Evolutionary conservation across 1,140 invertebrate genomes (phyloP), one percentile per base, ranked within the genome.

Genomic region (Drosophila teissieri): DNA sequence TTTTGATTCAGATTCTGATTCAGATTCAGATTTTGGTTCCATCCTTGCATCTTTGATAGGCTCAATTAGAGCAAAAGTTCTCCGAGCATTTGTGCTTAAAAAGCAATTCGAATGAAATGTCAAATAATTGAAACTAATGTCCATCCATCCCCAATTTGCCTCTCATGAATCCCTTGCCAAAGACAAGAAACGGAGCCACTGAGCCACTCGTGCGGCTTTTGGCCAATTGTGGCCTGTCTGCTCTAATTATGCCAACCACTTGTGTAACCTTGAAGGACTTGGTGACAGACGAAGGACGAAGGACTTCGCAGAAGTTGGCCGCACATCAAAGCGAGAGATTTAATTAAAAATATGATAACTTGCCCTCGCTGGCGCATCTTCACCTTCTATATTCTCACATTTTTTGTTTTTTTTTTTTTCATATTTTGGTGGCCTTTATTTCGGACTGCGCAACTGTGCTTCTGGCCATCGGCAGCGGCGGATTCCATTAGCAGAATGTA

Each of bases 271-370:
- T 55, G 37, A 24, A 39, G 34, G 34, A 55, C 46, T 14, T 14
- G 36, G 52, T 34, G 27, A 17, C 36, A 54, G 40, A n/a, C n/a
- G 37, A 3, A 39, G 37, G 37, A n/a, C 12, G 14, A 4, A 42
- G 40, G 15, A 8, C n/a, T 40, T 31, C 39, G 14, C 45, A 54
- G 60, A 64, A 64, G 27, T 55, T 64, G 42, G 17, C 17, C 42
- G 53, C 17, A 85, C 82, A 82, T 88, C 82, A 86, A 88, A 86
- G 82, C 62, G 11, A 75, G 49, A 79, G 52, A 86, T 88, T 86
- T 88, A 86, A 88, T 86, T 86, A 86, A 86, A 82, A 86, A 88
- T 72, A 53, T 88, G 75, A 86, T 86, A 86, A 79, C 69, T 80
- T 85, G 55, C 51, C 65, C 80, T 42, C 36, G 17, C 52, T 5